phyloP scores from a whole-genome alignment of 2,888 invertebrate genomes.

The Caenorhabditis sp. region DNA sequence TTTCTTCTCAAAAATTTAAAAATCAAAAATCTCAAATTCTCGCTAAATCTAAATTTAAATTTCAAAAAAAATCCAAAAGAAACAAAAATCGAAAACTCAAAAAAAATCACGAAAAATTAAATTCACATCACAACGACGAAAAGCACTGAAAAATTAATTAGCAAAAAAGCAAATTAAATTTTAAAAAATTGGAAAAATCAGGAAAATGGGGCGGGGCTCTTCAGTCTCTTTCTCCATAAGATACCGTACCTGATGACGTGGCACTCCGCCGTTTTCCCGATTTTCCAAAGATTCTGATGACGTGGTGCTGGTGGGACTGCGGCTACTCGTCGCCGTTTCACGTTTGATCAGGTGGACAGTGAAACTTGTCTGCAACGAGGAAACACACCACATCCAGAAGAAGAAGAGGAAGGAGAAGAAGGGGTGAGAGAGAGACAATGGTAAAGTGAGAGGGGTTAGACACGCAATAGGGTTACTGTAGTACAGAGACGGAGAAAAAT shows the following conservation, averaged over 20 bases:
- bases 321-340: constrained; percentile 27
- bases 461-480: neutral
- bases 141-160: no score
- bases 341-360: constrained; percentile 62
- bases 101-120: neutral
- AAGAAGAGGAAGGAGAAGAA: neutral
- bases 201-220: neutral
- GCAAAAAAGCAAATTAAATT: neutral
- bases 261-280: neutral
- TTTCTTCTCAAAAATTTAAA: no score
- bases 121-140: no score
- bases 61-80: neutral
- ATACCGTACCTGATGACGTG: constrained; percentile 43
- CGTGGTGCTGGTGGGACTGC: neutral
- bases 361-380: constrained; percentile 66
- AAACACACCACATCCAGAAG: constrained; percentile 12
- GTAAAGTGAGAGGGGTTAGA: neutral
- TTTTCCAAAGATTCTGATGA: neutral
- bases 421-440: neutral
- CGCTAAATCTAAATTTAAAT: no score
- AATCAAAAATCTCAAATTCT: neutral
- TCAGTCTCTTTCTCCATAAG: constrained; percentile 16
- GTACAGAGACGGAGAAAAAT: neutral
- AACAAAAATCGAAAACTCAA: neutral
- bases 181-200: neutral